These are phyloP conservation scores for Bradypodion pumilum DNA, from an alignment of 2,797 vertebrate species.

Conservation along the genomic window DNA sequence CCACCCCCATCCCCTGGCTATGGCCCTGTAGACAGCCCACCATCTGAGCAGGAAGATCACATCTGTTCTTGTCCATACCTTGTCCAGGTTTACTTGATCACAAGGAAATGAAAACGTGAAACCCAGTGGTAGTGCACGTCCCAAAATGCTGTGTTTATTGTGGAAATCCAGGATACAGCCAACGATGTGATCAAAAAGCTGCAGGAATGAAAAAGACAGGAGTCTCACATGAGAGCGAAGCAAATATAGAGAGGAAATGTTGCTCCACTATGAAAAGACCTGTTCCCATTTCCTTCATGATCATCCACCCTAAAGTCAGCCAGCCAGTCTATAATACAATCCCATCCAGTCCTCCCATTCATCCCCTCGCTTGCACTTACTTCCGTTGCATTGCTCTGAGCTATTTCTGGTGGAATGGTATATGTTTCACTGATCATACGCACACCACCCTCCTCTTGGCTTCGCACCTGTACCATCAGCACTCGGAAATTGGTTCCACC, in stretches of 20 bases:
- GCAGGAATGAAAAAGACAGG: neutral
- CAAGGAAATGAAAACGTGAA: slow-evolving; percentile 94
- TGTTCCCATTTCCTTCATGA: neutral
- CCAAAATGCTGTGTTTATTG: slow-evolving; percentile 71
- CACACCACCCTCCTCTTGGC: slow-evolving; percentile 60
- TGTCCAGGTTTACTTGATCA: slow-evolving; percentile 84
- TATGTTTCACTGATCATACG: slow-evolving; percentile 80
- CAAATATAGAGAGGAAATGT: neutral
- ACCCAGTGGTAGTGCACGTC: slow-evolving; percentile 78
- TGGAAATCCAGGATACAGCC: slow-evolving; percentile 84
- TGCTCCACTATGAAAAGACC: neutral
- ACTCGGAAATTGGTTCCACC: slow-evolving; percentile 89
- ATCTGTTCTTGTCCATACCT: slow-evolving; percentile 72
- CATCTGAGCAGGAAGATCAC: rapidly evolving
- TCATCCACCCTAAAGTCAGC: neutral
- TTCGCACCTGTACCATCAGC: slow-evolving; percentile 75
- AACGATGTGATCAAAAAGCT: slow-evolving; percentile 89
- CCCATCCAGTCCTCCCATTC: neutral
- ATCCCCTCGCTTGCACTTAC: slow-evolving; percentile 50
- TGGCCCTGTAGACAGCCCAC: neutral
- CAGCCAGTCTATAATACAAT: neutral
- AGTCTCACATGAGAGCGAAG: slow-evolving; percentile 3
- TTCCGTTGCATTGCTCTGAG: slow-evolving; percentile 72
- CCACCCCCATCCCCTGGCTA: too few relatives aligned
- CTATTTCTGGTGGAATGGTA: slow-evolving; percentile 71